Evolutionary conservation across 2,888 invertebrate species (phyloP).

Genomic region (Rhopalosiphum nymphaeae): DNA sequence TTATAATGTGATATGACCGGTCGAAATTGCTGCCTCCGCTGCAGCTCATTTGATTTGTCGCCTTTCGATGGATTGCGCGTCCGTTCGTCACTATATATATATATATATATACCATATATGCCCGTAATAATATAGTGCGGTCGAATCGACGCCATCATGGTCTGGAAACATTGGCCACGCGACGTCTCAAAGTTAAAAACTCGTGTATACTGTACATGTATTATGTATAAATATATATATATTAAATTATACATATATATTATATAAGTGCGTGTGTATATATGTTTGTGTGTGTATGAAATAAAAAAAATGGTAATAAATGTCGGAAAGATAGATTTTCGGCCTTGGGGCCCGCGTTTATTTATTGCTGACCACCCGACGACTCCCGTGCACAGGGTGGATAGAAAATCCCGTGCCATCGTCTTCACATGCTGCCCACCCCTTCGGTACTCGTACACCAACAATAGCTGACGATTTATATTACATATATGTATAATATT

Average conservation of each 20-base stretch:
- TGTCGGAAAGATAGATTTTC: constrained; percentile 51
- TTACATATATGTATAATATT: background rate
- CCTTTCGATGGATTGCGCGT: constrained; percentile 43
- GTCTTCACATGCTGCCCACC: background rate
- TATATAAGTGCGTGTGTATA: background rate
- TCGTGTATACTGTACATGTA: background rate
- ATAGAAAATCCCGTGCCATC: background rate
- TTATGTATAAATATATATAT: background rate
- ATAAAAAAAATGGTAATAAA: constrained; percentile 62
- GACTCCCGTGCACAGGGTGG: constrained; percentile 3
- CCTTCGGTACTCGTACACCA: background rate
- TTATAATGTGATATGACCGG: constrained; percentile 26
- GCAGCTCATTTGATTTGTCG: constrained; percentile 53
- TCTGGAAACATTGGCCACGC: constrained; percentile 27
- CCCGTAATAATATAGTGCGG: constrained; percentile 15
- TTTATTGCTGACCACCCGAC: constrained; percentile 48
- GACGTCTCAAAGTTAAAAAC: constrained; percentile 18
- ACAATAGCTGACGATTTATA: background rate
- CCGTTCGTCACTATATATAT: constrained; percentile 5
- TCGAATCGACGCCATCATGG: background rate
- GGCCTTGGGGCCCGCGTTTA: constrained; percentile 53
- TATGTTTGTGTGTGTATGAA: background rate
- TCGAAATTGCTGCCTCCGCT: background rate
- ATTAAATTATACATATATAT: background rate
- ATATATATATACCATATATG: background rate